Evolutionary conservation across 2,797 vertebrate genomes (phyloP).

Genomic region (Onychomys torridus): DNA sequence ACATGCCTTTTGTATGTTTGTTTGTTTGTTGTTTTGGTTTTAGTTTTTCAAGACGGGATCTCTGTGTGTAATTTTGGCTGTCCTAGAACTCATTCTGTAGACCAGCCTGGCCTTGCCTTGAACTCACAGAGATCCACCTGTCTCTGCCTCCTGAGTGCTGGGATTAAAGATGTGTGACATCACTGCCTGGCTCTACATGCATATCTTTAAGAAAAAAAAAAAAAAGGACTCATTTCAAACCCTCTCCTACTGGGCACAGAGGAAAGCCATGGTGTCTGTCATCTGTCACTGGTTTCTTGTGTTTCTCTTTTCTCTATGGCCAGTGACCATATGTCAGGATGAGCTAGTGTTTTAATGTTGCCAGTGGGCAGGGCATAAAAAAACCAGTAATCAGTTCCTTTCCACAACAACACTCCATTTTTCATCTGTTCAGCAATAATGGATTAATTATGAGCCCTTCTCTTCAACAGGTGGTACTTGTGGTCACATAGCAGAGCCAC

Average conservation of each 20-base stretch:
- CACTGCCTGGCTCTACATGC: background rate
- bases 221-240: background rate
- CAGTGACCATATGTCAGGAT: slow-evolving; percentile 62
- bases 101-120: background rate
- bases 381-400: background rate
- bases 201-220: slow-evolving; percentile 34
- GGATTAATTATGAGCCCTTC: slow-evolving; percentile 72
- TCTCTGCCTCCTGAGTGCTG: background rate
- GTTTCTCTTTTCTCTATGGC: slow-evolving; percentile 18
- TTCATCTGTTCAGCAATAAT: slow-evolving; percentile 55
- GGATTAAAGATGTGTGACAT: too few relatives aligned
- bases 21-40: background rate
- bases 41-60: background rate
- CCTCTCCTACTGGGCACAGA: background rate
- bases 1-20: background rate
- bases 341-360: background rate
- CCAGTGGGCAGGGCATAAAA: slow-evolving; percentile 12
- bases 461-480: slow-evolving; percentile 72
- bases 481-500: slow-evolving; percentile 52
- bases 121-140: background rate
- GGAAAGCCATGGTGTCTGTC: background rate
- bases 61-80: background rate
- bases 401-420: slow-evolving; percentile 45
- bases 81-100: background rate
- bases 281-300: background rate